phyloP scores from a whole-genome alignment of 1,140 invertebrate genomes.

The Meteorus sp. region DNA sequence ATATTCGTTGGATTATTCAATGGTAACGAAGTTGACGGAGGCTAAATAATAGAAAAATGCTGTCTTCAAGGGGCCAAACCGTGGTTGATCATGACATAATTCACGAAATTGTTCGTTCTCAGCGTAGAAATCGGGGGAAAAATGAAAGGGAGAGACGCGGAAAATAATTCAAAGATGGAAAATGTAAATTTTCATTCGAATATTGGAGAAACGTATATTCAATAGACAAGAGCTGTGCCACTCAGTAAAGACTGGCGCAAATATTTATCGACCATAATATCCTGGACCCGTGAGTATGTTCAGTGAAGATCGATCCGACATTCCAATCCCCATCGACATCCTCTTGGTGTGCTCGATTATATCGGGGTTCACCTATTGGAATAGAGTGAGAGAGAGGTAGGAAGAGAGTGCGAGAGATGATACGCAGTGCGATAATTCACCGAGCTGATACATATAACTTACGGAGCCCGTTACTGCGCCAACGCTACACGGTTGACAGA shows the following conservation, averaged over 20 bases:
- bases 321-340: conserved; percentile 43
- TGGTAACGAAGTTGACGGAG: too few species aligned
- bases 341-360: not conserved
- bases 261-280: conserved; percentile 21
- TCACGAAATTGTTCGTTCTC: too few species aligned
- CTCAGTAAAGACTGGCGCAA: not conserved
- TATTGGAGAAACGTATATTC: conserved; percentile 17
- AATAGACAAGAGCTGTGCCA: not conserved
- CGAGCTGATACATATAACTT: conserved; percentile 40
- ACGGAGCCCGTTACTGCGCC: conserved; percentile 40
- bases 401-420: conserved; percentile 36
- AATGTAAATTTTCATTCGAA: too few species aligned
- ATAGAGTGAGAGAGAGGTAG: too few species aligned
- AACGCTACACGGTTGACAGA: conserved; percentile 44
- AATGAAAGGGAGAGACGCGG: too few species aligned
- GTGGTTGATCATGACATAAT: too few species aligned
- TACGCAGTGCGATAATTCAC: conserved; percentile 48
- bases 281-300: not conserved
- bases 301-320: conserved; percentile 19
- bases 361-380: too few species aligned
- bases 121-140: too few species aligned
- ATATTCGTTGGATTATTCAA: too few species aligned
- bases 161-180: too few species aligned
- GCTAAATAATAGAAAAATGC: too few species aligned
- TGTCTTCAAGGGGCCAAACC: too few species aligned